phyloP scores from a whole-genome alignment of 1,140 invertebrate species.

The Atta cephalotes region DNA sequence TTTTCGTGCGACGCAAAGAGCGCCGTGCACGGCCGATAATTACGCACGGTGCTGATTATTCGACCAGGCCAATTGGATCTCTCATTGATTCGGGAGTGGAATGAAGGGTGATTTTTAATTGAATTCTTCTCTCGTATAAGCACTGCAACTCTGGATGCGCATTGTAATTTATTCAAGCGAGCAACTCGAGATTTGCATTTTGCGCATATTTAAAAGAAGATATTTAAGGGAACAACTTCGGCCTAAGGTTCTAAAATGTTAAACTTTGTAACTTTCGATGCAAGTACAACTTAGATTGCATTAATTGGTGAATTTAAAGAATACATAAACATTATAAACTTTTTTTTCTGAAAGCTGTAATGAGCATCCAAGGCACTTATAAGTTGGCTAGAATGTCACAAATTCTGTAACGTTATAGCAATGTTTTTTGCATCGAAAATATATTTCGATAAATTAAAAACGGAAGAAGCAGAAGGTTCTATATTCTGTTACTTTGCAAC shows the following conservation, averaged over 20 bases:
- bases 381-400: not conserved
- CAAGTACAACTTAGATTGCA: conserved; percentile 14
- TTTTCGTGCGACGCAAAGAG: conserved; percentile 10
- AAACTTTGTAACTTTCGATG: not conserved
- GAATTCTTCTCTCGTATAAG: conserved; percentile 43
- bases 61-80: conserved; percentile 20
- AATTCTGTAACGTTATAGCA: not conserved
- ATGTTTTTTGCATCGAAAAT: not conserved
- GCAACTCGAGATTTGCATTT: conserved; percentile 49
- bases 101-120: conserved; percentile 61
- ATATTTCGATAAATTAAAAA: not conserved
- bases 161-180: conserved; percentile 45
- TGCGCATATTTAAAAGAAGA: conserved; percentile 22
- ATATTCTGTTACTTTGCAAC: not conserved
- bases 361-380: not conserved
- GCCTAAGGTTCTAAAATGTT: conserved; percentile 42
- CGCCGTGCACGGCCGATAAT: conserved; percentile 27
- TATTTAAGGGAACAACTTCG: conserved; percentile 16
- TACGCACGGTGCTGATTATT: conserved; percentile 48
- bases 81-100: conserved; percentile 31
- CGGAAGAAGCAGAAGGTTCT: not conserved
- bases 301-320: conserved; percentile 46
- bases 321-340: not conserved
- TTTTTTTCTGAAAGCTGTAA: not conserved
- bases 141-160: not conserved